Percentiles rank a stretch among this genome's conserved stretches.
These are phyloP conservation scores for Myrmecobius fasciatus DNA, from an alignment of 2,113 vertebrate genomes.

Conservation along the genomic window DNA sequence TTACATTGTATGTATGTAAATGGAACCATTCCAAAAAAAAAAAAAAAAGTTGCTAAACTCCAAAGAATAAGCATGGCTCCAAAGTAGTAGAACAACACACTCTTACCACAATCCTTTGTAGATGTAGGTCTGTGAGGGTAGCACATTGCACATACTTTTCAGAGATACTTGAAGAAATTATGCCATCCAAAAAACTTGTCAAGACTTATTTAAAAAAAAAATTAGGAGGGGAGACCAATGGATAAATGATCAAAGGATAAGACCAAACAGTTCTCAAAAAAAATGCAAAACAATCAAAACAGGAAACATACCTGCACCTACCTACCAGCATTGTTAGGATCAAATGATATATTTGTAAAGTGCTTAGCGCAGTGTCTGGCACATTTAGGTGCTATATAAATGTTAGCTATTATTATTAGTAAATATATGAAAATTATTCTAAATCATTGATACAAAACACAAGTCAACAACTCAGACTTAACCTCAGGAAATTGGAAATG, in stretches of 20 bases:
- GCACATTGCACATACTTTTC: background rate
- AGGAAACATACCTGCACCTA: background rate
- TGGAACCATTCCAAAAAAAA: background rate
- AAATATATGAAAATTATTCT: background rate
- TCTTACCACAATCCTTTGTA: background rate
- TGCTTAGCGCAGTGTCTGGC: background rate
- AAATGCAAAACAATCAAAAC: background rate
- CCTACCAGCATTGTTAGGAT: background rate
- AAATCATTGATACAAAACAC: background rate
- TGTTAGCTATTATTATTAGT: background rate
- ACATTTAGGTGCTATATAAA: background rate
- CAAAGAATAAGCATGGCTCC: background rate
- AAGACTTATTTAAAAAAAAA: background rate
- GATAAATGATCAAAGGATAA: background rate
- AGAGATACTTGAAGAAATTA: background rate
- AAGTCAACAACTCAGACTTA: background rate
- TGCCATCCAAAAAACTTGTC: background rate
- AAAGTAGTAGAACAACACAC: background rate
- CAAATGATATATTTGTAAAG: background rate
- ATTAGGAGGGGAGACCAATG: background rate
- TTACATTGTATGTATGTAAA: too few species aligned
- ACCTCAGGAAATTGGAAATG: background rate
- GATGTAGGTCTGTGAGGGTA: background rate
- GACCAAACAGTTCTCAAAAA: background rate
- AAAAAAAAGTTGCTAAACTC: background rate